phyloP scores from a whole-genome alignment of 2,113 vertebrate species.

The Lates calcarifer region DNA sequence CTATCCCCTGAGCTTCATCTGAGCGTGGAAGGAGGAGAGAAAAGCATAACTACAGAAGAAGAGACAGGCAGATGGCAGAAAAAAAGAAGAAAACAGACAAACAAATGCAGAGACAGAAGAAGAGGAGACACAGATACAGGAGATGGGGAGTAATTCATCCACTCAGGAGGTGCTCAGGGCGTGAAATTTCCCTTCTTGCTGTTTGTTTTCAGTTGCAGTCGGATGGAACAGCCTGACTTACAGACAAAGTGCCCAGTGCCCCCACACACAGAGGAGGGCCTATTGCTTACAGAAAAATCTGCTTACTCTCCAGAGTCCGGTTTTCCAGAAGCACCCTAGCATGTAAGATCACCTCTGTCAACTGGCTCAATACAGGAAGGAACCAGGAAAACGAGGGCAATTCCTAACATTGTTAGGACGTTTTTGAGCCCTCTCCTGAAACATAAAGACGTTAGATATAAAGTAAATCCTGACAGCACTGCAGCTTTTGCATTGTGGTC shows the following conservation, averaged over 20 bases:
- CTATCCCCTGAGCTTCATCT: conserved; percentile 53
- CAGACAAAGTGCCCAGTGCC: conserved; percentile 52
- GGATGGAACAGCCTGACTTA: conserved; percentile 64
- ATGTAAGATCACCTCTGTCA: conserved; percentile 57
- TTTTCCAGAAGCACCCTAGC: conserved; percentile 57
- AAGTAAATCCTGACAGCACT: conserved; percentile 23
- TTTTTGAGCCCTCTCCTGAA: background rate
- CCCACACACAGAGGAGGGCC: conserved; percentile 47
- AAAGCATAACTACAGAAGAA: conserved; percentile 12
- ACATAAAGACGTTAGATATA: background rate
- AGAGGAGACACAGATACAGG: conserved; percentile 16
- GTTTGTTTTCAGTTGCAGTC: conserved; percentile 76
- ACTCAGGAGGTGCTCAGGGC: conserved; percentile 52
- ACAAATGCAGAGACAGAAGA: conserved; percentile 15
- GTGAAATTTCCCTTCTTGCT: conserved; percentile 63
- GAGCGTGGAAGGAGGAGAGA: conserved; percentile 22
- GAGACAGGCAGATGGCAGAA: conserved; percentile 22
- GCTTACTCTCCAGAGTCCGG: conserved; percentile 59
- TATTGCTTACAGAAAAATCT: conserved; percentile 68
- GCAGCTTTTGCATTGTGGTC: conserved; percentile 47
- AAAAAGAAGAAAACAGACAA: conserved; percentile 17
- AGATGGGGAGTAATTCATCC: conserved; percentile 32
- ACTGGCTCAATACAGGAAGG: conserved; percentile 25
- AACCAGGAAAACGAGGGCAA: background rate
- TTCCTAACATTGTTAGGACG: conserved; percentile 7